Evolutionary conservation across 1,140 invertebrate genomes (phyloP).

Genomic region (Coelopa frigida): DNA sequence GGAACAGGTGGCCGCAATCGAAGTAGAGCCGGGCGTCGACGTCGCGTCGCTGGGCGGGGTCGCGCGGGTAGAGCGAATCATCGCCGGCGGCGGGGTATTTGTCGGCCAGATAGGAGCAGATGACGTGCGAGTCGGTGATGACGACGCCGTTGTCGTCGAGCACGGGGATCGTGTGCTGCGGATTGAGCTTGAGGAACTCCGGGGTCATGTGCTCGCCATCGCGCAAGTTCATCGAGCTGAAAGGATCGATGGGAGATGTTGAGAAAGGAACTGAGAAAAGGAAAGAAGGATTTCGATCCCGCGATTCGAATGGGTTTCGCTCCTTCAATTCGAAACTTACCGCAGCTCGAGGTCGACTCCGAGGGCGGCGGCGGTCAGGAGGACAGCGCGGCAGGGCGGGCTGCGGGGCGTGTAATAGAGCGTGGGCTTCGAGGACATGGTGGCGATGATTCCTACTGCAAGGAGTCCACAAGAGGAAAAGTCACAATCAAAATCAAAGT

Average conservation of each 20-base stretch:
- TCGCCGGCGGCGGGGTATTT: constrained; percentile 50
- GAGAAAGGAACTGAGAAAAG: constrained; percentile 1
- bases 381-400: constrained; percentile 56
- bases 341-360: constrained; percentile 62
- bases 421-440: constrained; percentile 35
- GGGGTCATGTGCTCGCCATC: constrained; percentile 58
- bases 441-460: background rate
- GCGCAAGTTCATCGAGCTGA: background rate
- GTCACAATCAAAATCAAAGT: background rate
- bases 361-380: constrained; percentile 57
- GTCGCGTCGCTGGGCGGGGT: constrained; percentile 46
- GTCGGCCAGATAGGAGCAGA: constrained; percentile 51
- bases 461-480: background rate
- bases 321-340: constrained; percentile 19
- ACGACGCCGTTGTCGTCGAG: constrained; percentile 59
- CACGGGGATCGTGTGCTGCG: constrained; percentile 60
- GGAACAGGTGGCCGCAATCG: constrained; percentile 54
- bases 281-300: constrained; percentile 19
- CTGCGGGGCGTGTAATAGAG: constrained; percentile 44
- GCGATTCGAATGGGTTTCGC: constrained; percentile 17
- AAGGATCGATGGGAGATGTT: background rate
- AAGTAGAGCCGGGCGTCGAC: constrained; percentile 54
- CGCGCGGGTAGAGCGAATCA: constrained; percentile 51
- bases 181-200: constrained; percentile 68
- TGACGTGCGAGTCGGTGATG: constrained; percentile 55